Evolutionary conservation across 2,113 vertebrate genomes (phyloP).

Genomic region (Anas platyrhynchos): DNA sequence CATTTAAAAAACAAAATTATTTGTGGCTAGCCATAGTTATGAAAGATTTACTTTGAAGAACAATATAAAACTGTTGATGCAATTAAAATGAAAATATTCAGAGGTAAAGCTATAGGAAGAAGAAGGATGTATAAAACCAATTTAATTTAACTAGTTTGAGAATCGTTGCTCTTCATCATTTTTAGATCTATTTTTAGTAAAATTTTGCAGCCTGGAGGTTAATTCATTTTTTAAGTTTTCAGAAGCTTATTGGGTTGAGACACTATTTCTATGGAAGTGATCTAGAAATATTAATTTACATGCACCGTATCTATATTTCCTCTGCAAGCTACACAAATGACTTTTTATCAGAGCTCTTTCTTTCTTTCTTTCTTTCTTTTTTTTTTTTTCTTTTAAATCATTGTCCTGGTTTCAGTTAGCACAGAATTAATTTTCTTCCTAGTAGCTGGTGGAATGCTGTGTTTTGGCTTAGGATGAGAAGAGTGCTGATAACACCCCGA

Average conservation of each 20-base stretch:
- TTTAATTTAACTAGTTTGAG: background rate
- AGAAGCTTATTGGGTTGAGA: background rate
- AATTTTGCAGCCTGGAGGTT: background rate
- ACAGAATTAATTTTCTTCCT: too few species aligned
- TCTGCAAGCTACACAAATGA: background rate
- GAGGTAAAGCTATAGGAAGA: background rate
- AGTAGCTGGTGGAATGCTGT: too few species aligned
- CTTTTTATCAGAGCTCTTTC: background rate
- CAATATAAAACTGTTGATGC: background rate
- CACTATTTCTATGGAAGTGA: background rate
- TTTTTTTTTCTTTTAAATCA: too few species aligned
- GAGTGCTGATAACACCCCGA: too few species aligned
- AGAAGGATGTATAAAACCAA: background rate
- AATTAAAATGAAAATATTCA: slow-evolving; percentile 36
- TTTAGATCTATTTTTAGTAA: slow-evolving; percentile 28
- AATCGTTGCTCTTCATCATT: background rate
- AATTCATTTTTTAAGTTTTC: slow-evolving; percentile 9
- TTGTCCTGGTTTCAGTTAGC: too few species aligned
- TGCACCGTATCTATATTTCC: background rate
- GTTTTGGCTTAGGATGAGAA: too few species aligned
- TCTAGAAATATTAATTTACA: background rate
- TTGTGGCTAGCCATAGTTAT: background rate
- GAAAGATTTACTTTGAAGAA: slow-evolving; percentile 10
- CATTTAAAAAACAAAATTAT: slow-evolving; percentile 8
- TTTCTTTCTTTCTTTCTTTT: background rate